Conservation (phyloP, 2,888 invertebrate genomes). For the Ophioninae sp. region DNA sequence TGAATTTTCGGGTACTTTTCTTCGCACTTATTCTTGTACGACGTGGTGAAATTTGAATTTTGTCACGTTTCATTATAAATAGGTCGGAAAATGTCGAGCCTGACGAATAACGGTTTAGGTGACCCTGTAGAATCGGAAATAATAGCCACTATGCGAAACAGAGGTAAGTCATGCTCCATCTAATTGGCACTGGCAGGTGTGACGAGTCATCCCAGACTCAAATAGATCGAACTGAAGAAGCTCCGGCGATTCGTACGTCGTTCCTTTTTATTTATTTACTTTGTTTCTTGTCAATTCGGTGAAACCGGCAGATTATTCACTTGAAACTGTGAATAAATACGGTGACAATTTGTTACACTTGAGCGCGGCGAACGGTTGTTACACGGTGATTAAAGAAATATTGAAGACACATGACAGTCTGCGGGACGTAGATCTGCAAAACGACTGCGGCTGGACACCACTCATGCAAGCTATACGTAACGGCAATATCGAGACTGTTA, state of each 20-base stretch:
- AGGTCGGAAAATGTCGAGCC: constrained; percentile 48
- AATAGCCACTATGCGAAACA: constrained; percentile 52
- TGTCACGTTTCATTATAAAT: neutral
- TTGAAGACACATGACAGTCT: constrained; percentile 59
- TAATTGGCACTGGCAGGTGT: neutral
- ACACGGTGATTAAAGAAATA: constrained; percentile 42
- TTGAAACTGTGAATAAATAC: constrained; percentile 74
- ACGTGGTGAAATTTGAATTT: neutral
- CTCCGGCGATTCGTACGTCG: neutral
- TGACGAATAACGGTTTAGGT: constrained; percentile 1
- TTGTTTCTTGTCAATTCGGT: neutral
- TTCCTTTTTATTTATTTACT: neutral
- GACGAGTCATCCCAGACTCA: neutral
- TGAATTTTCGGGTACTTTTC: neutral
- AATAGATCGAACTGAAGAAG: neutral
- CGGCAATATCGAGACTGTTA: constrained; percentile 71
- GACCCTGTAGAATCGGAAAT: constrained; percentile 53
- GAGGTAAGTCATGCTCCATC: constrained; percentile 48
- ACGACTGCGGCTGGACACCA: constrained; percentile 78
- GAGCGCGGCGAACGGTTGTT: constrained; percentile 74
- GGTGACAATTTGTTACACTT: constrained; percentile 76
- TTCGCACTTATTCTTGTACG: neutral
- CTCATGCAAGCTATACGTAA: constrained; percentile 78
- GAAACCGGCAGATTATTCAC: constrained; percentile 71
- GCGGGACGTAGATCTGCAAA: constrained; percentile 70